Evolutionary conservation across 2,113 vertebrate species (phyloP), one percentile per base, ranked within the genome.

Genomic region (Syngnathus scovelli): DNA sequence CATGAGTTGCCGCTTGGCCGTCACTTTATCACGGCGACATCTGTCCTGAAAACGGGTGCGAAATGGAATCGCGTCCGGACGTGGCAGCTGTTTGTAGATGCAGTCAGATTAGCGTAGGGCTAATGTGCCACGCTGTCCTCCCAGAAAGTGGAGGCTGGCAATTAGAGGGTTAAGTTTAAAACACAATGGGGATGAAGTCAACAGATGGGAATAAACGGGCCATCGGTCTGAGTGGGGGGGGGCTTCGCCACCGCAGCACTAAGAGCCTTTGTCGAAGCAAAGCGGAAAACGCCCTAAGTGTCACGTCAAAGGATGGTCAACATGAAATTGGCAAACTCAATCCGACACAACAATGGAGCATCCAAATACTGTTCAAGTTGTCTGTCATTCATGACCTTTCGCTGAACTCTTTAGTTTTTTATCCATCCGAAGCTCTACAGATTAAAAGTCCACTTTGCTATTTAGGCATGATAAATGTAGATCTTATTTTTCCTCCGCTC

Each of bases 171-270:
- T 89, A 84, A 78, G 78, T 79, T 88, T 86, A 86, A 90, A 86
- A 83, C 81, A 89, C 87, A 90, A 90, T 90, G 75, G 86, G 86
- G 89, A 88, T 88, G 67, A 87, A 89, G 87, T 89, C 87, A 90
- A 90, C 89, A 90, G 89, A 90, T 90, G 86, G 89, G 86, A 84
- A 81, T 79, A 88, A 88, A 83, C 85, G 44, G 83, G 78, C 85
- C 78, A 81, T 73, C 76, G 73, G 77, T 79, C 44, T 72, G 58
- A 82, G 82, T 72, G 67, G 71, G 74, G 54, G 74, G 54, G 55
- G 55, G 6, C 55, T 36, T 63, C 43, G 43, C 73, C 76, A 69
- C 79, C 75, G 77, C 77, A 86, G 78, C 78, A 66, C 59, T 43
- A 71, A 75, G 85, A 69, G 68, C 63, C 74, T 81, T 82, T 78